Percentiles rank a stretch among this genome's conserved stretches.
Evolutionary conservation across 1,140 invertebrate species (phyloP).

Genomic region (Batillaria attramentaria): DNA sequence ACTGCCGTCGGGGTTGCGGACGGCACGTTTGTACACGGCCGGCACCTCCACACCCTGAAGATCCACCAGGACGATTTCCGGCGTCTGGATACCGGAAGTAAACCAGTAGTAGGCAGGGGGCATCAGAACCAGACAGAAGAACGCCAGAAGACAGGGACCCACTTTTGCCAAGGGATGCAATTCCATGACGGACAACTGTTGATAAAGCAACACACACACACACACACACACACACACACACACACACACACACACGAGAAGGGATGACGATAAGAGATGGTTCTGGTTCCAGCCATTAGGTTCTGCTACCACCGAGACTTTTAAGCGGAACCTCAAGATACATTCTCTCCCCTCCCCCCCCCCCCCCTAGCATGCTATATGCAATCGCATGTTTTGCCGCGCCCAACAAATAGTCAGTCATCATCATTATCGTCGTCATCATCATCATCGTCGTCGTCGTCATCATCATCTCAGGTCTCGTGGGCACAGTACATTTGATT

Average conservation of each 20-base stretch:
- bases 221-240: neutral
- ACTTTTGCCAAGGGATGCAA: neutral
- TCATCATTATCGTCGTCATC: too few relatives aligned
- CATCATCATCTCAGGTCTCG: too few relatives aligned
- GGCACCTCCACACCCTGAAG: neutral
- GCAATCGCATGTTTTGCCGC: too few relatives aligned
- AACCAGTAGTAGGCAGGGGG: conserved; percentile 6
- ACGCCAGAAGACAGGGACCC: neutral
- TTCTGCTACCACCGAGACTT: too few relatives aligned
- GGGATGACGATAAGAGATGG: neutral
- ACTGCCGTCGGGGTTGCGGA: conserved; percentile 26
- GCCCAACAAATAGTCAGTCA: too few relatives aligned
- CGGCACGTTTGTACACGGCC: neutral
- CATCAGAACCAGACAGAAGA: conserved; percentile 1
- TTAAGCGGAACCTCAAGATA: too few relatives aligned
- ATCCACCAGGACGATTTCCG: neutral
- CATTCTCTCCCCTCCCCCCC: too few relatives aligned
- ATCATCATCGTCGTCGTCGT: too few relatives aligned
- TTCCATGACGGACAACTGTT: neutral
- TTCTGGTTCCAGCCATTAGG: too few relatives aligned
- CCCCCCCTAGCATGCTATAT: too few relatives aligned
- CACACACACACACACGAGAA: neutral
- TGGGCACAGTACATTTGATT: too few relatives aligned
- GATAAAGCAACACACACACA: neutral
- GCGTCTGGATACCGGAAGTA: neutral